Evolutionary conservation across 2,888 invertebrate species (phyloP), one percentile per base, ranked within the genome.

Genomic region (Volucella bombylans): DNA sequence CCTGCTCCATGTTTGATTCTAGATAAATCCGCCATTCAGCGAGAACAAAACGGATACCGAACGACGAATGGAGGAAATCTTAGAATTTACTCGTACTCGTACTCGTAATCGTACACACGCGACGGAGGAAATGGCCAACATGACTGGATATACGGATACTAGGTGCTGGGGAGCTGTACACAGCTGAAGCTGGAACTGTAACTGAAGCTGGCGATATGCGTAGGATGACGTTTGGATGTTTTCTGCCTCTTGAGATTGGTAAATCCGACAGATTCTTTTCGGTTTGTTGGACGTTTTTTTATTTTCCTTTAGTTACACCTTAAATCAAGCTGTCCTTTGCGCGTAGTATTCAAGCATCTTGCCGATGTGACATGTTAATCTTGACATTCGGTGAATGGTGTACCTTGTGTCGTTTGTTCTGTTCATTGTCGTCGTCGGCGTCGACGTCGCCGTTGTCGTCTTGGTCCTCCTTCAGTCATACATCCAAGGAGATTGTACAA

Each of bases 321-420:
- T 86, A 73, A 81, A 77, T 82, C 72, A 78, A 65, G 82, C 82
- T 73, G 73, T 78, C 73, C 73, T 68, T 73, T 73, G 72, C 59
- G 68, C 76, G 57, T 64, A 80, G 59, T 50, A 76, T 78, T 78
- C 82, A 77, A 77, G 81, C 81, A 81, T 77, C 72, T 73, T 68
- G 67, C 74, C 81, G 69, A 86, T 79, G 82, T 82, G 87, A 87
- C 87, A 87, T 82, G 86, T 86, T 86, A 87, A 87, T 87, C 87
- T 86, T 82, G 87, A 86, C 87, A 50, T 80, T 61, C 80, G 71
- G 62, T 72, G 78, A 82, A 78, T 78, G 78, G 72, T 78, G 78
- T 65, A 71, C 77, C 65, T 31, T 31, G 52, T 55, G 45, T 10
- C 52, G 23, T 41, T 55, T 45, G 41, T 59, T 52, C 59, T 61